Base-by-base conservation (phyloP, 1,140 invertebrate genomes). In the Mylabris phalerata region DNA sequence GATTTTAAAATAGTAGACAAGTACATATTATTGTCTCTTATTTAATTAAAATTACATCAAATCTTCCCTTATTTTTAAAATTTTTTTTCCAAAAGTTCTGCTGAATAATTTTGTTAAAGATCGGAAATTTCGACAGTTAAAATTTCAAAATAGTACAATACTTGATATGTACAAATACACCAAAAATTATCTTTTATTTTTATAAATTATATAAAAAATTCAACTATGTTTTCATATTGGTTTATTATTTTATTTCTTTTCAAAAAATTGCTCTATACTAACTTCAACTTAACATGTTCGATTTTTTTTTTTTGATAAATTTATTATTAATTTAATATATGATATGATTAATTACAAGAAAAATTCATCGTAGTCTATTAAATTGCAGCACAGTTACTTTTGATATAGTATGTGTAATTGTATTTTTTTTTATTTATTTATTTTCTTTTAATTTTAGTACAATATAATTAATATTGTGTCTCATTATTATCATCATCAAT, bases 171-270 rank as follows among this genome's bases (percentile, higher is more conserved):
- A 67, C 65, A 67, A 65, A 60, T 67, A 67, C 66, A 69, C 61
- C 62, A 65, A 69, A 67, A 68, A 68, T 66, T 65, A 67, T 62
- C 60, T 64, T 64, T 63, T 56, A 63, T 54, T 60, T 60, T 62
- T 65, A 70, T 65, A 70, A 68, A 68, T 67, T 68, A 69, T 68
- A 68, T 69, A 63, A 70, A 69, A 67, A 70, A 67, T 67, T 66
- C 64, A 70, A 70, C 68, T 70, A 69, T 60, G 61, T 54, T 55
- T 61, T 61, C 61, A 66, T 62, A 57, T 68, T 66, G 62, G 39
- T 60, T 49, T 60, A 49, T 60, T 60, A 48, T 57, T 54, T 45
- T 54, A 52, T 45, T 54, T 54, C 7, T 44, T 45, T 44, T 39
- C 32, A 5, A 4, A 32, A 54, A 45, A 45, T 45, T 54, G 42